These are phyloP conservation scores for Latrodectus geometricus DNA, from an alignment of 1,140 invertebrate genomes.

Conservation along the genomic window DNA sequence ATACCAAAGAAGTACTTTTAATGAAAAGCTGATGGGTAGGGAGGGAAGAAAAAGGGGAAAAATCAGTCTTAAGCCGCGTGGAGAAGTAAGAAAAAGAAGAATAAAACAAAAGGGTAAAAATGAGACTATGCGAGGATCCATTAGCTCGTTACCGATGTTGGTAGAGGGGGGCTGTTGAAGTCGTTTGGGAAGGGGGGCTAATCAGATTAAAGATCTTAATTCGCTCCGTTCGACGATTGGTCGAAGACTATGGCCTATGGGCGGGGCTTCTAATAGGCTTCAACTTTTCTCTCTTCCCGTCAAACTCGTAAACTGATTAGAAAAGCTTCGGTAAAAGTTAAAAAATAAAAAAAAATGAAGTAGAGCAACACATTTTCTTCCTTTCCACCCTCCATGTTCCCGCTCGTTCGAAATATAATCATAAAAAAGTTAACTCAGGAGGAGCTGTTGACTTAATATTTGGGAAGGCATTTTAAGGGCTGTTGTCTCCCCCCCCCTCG, in stretches of 20 bases:
- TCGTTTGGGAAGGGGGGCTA: constrained; percentile 9
- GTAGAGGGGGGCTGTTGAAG: neutral
- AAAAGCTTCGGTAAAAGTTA: constrained; percentile 40
- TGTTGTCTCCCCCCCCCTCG: neutral
- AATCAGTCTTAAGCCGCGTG: constrained; percentile 26
- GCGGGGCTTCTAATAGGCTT: constrained; percentile 58
- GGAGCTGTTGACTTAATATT: constrained; percentile 60
- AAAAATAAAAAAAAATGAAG: constrained; percentile 6
- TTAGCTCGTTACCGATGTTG: constrained; percentile 47
- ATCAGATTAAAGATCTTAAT: constrained; percentile 57
- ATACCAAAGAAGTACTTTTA: constrained; percentile 30
- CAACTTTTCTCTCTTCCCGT: constrained; percentile 41
- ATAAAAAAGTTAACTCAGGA: constrained; percentile 58
- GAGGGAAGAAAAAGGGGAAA: neutral
- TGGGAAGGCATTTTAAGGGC: constrained; percentile 49
- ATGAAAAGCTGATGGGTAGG: constrained; percentile 35
- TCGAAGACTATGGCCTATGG: constrained; percentile 8
- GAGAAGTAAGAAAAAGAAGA: constrained; percentile 5
- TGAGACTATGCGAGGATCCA: constrained; percentile 42
- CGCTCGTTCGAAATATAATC: constrained; percentile 29
- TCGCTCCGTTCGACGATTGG: constrained; percentile 42
- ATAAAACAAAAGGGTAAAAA: constrained; percentile 53
- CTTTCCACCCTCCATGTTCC: neutral
- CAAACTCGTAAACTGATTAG: constrained; percentile 57
- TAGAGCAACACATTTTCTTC: constrained; percentile 2